These are phyloP conservation scores for Ctenochaetus hawaiiensis DNA, from an alignment of 2,797 vertebrate genomes.

Conservation along the genomic window DNA sequence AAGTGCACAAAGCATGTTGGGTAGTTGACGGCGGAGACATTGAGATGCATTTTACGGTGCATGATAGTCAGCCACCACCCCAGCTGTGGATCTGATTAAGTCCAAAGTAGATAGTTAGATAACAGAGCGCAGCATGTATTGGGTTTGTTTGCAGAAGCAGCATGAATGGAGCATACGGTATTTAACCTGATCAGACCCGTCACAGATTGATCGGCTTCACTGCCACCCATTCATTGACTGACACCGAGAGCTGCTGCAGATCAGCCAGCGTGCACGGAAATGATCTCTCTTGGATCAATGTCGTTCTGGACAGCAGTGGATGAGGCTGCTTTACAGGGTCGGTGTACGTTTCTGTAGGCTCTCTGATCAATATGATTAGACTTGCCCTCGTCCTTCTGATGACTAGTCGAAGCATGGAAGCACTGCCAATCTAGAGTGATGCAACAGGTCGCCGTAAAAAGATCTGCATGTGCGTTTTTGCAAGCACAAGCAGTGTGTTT, in stretches of 20 bases:
- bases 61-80: constrained; percentile 5
- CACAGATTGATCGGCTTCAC: constrained; percentile 35
- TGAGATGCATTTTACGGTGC: constrained; percentile 4
- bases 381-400: neutral
- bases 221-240: constrained; percentile 47
- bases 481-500: neutral
- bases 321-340: constrained; percentile 25
- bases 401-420: neutral
- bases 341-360: constrained; percentile 1
- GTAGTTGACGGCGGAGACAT: neutral
- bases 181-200: constrained; percentile 40
- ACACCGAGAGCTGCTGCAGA: constrained; percentile 41
- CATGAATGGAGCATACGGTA: constrained; percentile 30
- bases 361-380: constrained; percentile 26
- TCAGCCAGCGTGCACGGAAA: constrained; percentile 22
- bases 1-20: neutral
- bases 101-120: constrained; percentile 24
- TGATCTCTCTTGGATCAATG: constrained; percentile 47
- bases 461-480: neutral
- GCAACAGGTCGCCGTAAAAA: constrained; percentile 32
- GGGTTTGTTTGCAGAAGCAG: constrained; percentile 13
- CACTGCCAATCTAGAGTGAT: constrained; percentile 7
- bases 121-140: neutral
- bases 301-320: constrained; percentile 36
- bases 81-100: constrained; percentile 39